A percentile compares a stretch with the other conserved stretches of the same genome.
Evolutionary conservation across 1,140 invertebrate species (phyloP).

Genomic region (Apolygus lucorum): DNA sequence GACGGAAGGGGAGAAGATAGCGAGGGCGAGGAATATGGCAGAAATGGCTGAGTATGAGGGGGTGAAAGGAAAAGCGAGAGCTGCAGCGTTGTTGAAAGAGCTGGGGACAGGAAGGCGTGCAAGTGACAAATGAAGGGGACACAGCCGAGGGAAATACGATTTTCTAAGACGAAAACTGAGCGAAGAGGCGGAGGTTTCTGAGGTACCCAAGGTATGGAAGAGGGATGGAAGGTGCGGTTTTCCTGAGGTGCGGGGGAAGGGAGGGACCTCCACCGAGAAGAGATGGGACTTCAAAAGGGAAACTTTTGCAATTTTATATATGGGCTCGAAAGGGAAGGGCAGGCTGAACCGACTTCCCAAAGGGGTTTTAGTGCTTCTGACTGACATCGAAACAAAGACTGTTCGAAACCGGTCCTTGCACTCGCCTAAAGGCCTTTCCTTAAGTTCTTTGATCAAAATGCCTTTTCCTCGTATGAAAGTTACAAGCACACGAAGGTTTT

Average conservation of each 20-base stretch:
- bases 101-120: background rate
- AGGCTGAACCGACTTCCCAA: background rate
- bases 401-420: too few species aligned
- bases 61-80: background rate
- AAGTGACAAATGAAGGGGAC: slow-evolving; percentile 5
- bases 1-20: too few species aligned
- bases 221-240: background rate
- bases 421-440: too few species aligned
- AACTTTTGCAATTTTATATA: slow-evolving; percentile 11
- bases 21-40: too few species aligned
- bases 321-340: background rate
- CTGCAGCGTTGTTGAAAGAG: background rate
- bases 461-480: too few species aligned
- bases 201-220: background rate
- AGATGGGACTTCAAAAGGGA: background rate
- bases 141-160: slow-evolving; percentile 1
- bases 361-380: background rate
- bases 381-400: background rate
- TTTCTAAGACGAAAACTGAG: background rate
- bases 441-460: too few species aligned
- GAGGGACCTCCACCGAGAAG: background rate
- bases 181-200: background rate
- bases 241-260: background rate
- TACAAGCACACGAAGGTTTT: too few species aligned
- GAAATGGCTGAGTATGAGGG: too few species aligned